Conservation (phyloP, 2,888 invertebrate species). For the Agrochola lychnidis region DNA sequence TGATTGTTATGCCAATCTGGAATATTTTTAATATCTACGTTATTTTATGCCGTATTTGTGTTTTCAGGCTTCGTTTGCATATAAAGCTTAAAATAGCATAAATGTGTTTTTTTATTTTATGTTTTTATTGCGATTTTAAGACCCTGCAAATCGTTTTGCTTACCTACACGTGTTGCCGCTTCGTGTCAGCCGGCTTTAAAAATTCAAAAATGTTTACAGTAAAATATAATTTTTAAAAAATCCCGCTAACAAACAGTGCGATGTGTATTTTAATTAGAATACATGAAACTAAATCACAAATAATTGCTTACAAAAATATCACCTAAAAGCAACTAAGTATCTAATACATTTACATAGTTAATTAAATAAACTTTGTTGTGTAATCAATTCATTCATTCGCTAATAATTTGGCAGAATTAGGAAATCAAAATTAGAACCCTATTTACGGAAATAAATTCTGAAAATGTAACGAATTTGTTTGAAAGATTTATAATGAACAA, state of each 20-base stretch:
- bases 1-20: slow-evolving; percentile 14
- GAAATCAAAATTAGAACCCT: slow-evolving; percentile 14
- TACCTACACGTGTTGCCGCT: not conserved
- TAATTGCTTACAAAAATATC: not conserved
- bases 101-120: slow-evolving; percentile 3
- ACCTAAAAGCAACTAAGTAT: no score
- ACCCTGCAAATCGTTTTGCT: slow-evolving; percentile 1
- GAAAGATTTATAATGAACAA: slow-evolving; percentile 46
- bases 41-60: slow-evolving; percentile 8
- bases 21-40: slow-evolving; percentile 19
- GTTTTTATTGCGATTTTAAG: slow-evolving; percentile 15
- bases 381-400: slow-evolving; percentile 8
- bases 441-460: slow-evolving; percentile 21
- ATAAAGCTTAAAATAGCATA: not conserved
- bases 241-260: not conserved
- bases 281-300: not conserved
- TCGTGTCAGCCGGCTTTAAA: slow-evolving; percentile 3
- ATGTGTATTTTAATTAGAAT: not conserved
- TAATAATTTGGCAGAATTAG: slow-evolving; percentile 11
- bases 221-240: not conserved
- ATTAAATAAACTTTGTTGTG: not conserved
- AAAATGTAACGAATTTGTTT: slow-evolving; percentile 30
- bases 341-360: not conserved
- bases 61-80: slow-evolving; percentile 10
- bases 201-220: slow-evolving; percentile 12